Evolutionary conservation across 2,888 invertebrate species (phyloP).

Genomic region (Amphimallon solstitiale): DNA sequence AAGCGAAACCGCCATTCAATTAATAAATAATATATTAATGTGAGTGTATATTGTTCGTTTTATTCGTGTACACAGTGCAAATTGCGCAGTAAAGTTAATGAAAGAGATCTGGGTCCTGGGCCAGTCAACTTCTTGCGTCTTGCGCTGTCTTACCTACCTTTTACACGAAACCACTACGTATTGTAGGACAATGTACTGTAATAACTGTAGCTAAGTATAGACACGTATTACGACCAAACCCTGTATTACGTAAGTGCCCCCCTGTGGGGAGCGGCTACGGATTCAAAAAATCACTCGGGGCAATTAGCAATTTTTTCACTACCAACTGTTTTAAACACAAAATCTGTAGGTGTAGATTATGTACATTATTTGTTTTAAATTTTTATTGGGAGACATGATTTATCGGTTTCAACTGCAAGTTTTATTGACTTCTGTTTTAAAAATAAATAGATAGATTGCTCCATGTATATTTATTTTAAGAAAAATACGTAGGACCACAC

Average conservation of each 20-base stretch:
- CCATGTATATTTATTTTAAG: no score
- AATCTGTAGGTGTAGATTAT: background rate
- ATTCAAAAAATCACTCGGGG: constrained; percentile 10
- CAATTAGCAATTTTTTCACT: constrained; percentile 19
- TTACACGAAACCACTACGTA: no score
- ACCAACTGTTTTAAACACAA: constrained; percentile 14
- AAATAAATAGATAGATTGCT: no score
- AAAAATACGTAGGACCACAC: no score
- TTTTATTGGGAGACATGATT: no score
- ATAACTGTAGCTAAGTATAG: constrained; percentile 31
- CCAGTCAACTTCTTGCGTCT: constrained; percentile 9
- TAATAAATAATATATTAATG: background rate
- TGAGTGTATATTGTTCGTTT: background rate
- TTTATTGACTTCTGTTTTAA: no score
- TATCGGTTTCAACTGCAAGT: no score
- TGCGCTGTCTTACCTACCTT: background rate
- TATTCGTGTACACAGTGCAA: constrained; percentile 16
- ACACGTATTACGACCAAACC: constrained; percentile 27
- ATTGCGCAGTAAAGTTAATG: constrained; percentile 24
- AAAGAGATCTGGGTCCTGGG: constrained; percentile 30
- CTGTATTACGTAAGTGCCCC: constrained; percentile 24
- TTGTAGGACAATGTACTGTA: constrained; percentile 36
- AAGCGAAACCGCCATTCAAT: background rate
- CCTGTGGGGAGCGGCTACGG: constrained; percentile 26
- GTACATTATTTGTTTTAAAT: background rate